Evolutionary conservation across 2,113 vertebrate genomes (phyloP), one percentile per base, ranked within the genome.

Genomic region (Petromus typicus): DNA sequence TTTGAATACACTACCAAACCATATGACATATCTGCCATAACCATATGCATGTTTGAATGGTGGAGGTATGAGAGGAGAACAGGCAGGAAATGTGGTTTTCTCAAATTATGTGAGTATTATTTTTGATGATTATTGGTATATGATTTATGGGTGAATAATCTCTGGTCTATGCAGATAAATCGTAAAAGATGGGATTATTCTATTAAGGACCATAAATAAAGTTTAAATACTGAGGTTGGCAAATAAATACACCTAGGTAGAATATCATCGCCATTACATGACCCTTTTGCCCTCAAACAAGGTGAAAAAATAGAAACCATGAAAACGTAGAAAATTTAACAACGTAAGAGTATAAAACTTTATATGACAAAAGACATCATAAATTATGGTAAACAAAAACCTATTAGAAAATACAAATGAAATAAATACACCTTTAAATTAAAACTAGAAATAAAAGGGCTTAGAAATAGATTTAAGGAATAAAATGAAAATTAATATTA

Each of bases 191-290:
- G 64, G 23, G 34, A 73, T 93, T 91, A 73, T 73, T 27, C 23
- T 79, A 63, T 43, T 92, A 89, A 96, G 67, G 56, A 89, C 61
- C 10, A 75, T 40, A 75, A 83, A 73, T 17, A 81, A 78, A 92
- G 48, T 20, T 22, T 67, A 69, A 32, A 25, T 59, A 81, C 66
- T 75, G n/a, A 63, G 12, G 1, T 43, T 81, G 66, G 27, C 45
- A 89, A 54, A 51, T 10, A 43, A 83, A 56, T 20, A 57, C 11
- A 61, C 66, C 45, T 69, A 34, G 1, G 23, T 17, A 45, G 27
- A 43, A 59, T 43, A 75, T 63, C 30, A 91, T 56, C 57, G 22
- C 32, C 40, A 63, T 64, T 11, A 71, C 75, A 89, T 75, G n/a
- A 20, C 40, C 71, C 59, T 51, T 90, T 71, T 95, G 32, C 56